These are phyloP conservation scores for Ammodytes dubius DNA, from an alignment of 2,113 vertebrate species.

Conservation along the genomic window DNA sequence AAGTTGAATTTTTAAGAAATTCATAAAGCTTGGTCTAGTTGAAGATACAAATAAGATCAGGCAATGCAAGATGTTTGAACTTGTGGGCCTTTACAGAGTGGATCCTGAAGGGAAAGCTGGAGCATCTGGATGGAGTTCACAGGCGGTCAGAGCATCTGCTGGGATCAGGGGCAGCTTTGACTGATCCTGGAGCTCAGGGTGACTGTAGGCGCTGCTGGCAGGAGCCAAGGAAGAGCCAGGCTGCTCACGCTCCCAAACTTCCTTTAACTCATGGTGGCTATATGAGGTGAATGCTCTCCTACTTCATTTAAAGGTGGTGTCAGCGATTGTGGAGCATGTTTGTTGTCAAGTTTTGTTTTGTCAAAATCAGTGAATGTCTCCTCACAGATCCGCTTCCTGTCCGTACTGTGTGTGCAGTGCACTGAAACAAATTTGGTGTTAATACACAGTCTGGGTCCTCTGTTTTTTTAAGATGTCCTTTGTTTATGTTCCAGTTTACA, in stretches of 20 bases:
- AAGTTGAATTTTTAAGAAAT: background rate
- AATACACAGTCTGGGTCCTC: too few relatives aligned
- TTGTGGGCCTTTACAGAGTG: constrained; percentile 39
- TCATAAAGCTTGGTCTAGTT: background rate
- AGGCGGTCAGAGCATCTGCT: constrained; percentile 66
- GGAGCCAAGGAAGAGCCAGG: constrained; percentile 16
- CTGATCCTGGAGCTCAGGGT: constrained; percentile 59
- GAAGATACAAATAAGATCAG: constrained; percentile 1
- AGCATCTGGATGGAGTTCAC: constrained; percentile 69
- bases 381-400: too few relatives aligned
- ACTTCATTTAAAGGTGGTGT: too few relatives aligned
- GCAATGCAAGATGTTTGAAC: constrained; percentile 48
- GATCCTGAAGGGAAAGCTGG: constrained; percentile 44
- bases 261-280: background rate
- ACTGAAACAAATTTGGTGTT: too few relatives aligned
- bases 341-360: too few relatives aligned
- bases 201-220: constrained; percentile 61
- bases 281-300: background rate
- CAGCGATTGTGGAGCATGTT: too few relatives aligned
- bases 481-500: too few relatives aligned
- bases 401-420: too few relatives aligned
- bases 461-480: too few relatives aligned
- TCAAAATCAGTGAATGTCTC: too few relatives aligned
- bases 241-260: constrained; percentile 24
- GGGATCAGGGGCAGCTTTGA: constrained; percentile 61